Percentiles rank a stretch among this genome's conserved stretches.
Conservation (phyloP, 1,140 invertebrate species). For the Drosophila ananassae region DNA sequence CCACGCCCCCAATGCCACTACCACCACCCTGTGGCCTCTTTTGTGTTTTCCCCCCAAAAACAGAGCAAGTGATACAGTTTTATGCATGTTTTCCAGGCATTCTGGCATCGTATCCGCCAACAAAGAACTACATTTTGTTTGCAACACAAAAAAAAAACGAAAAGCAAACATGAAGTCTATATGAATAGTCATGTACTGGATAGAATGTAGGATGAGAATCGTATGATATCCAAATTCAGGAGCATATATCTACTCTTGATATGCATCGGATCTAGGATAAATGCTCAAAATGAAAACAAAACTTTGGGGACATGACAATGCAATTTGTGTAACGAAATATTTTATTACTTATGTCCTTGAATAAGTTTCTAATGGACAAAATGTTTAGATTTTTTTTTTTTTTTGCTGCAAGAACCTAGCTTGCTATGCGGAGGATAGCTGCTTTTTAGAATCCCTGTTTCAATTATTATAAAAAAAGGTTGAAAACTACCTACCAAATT, state of each 20-base stretch:
- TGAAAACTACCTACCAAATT: background rate
- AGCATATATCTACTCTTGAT: constrained; percentile 30
- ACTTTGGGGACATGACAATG: constrained; percentile 40
- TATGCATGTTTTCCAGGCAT: constrained; percentile 63
- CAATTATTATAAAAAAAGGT: background rate
- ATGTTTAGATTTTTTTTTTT: background rate
- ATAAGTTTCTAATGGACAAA: constrained; percentile 3
- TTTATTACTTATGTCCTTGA: constrained; percentile 24
- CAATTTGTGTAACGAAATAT: constrained; percentile 33
- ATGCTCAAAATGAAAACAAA: constrained; percentile 34
- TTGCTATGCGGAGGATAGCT: background rate
- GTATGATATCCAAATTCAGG: constrained; percentile 10
- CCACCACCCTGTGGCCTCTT: constrained; percentile 7
- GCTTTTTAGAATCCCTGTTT: background rate
- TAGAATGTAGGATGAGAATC: background rate
- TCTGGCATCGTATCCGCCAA: constrained; percentile 11
- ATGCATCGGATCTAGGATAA: constrained; percentile 1
- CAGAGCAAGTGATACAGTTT: constrained; percentile 61
- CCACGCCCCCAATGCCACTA: background rate
- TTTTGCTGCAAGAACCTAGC: background rate
- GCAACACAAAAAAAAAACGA: background rate
- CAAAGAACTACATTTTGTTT: constrained; percentile 25
- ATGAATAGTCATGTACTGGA: background rate
- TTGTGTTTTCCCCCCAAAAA: constrained; percentile 23
- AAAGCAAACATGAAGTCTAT: background rate